Percentiles rank a stretch among this genome's conserved stretches.
Evolutionary conservation across 2,888 invertebrate species (phyloP).

Genomic region (Amiota minor): DNA sequence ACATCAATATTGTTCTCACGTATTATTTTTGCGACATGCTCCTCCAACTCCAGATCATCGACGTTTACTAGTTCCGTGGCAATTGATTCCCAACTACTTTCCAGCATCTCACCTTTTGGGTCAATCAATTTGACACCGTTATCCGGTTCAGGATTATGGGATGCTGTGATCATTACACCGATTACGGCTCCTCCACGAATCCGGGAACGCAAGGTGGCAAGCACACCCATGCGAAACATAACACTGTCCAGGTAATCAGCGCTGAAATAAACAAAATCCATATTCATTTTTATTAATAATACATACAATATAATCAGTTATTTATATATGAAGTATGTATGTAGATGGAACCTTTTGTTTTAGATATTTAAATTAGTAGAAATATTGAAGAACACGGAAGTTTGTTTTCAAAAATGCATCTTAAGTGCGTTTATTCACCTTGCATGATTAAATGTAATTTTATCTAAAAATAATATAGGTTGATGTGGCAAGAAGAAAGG

Average conservation of each 20-base stretch:
- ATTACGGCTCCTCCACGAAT: conserved; percentile 87
- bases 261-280: conserved; percentile 75
- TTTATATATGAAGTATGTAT: too few species aligned
- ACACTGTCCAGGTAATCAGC: conserved; percentile 90
- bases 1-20: conserved; percentile 83
- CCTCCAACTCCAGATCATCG: conserved; percentile 83
- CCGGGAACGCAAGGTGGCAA: conserved; percentile 91
- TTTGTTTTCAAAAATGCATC: too few species aligned
- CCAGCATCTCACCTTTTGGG: conserved; percentile 97
- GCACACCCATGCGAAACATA: conserved; percentile 93
- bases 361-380: too few species aligned
- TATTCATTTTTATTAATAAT: conserved; percentile 14
- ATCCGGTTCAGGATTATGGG: conserved; percentile 96
- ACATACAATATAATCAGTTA: too few species aligned
- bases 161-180: conserved; percentile 99
- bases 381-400: too few species aligned
- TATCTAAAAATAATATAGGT: conserved; percentile 54
- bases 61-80: conserved; percentile 92
- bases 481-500: too few species aligned
- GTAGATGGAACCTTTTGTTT: neutral
- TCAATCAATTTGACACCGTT: conserved; percentile 98
- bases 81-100: conserved; percentile 90
- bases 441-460: neutral
- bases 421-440: neutral
- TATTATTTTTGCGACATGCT: conserved; percentile 81